Base-by-base conservation (phyloP, 2,113 vertebrate species). In the Apodemus sylvaticus region DNA sequence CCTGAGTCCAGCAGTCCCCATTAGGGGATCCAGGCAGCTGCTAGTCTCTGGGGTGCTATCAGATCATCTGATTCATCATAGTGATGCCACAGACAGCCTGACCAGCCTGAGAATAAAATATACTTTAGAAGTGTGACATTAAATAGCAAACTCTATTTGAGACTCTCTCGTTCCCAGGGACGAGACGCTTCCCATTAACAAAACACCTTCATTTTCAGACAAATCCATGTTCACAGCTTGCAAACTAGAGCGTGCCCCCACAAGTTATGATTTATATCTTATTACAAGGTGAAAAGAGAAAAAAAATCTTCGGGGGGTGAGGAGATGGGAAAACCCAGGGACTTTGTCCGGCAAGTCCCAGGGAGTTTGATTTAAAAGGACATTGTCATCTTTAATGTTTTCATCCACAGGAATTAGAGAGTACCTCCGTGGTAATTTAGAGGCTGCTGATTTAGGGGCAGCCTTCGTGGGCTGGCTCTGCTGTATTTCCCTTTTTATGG, bases 381-480 rank as follows among this genome's bases (percentile, higher is more conserved):
- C 36, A n/a, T 13, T 85, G 92, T 90, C 97, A 97, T 94, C 97
- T 96, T 95, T 94, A 98, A 97, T 93, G 95, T 96, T 94, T 92
- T 22, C 89, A 95, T 94, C 94, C n/a, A 70, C 78, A 98, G 96
- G 90, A 93, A 98, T 97, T 95, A 97, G 97, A 97, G 94, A 93
- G 89, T 7, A 14, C 93, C 68, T 86, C 96, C 16, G 22, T 1
- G 71, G 26, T 96, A 95, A 97, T 97, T 97, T 96, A 97, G 97
- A 93, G 94, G 94, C 96, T 93, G 86, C 85, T 95, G 98, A 98
- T 98, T 97, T 97, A 97, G 96, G 94, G 96, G 96, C 91, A 86
- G 96, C 82, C 92, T 86, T 53, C 1, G 31, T 96, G 96, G 95
- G 90, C 94, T 92, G 90, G 81, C 42, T 48, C 73, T 4, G 26